phyloP scores from a whole-genome alignment of 2,113 vertebrate genomes.

The Chunga burmeisteri region DNA sequence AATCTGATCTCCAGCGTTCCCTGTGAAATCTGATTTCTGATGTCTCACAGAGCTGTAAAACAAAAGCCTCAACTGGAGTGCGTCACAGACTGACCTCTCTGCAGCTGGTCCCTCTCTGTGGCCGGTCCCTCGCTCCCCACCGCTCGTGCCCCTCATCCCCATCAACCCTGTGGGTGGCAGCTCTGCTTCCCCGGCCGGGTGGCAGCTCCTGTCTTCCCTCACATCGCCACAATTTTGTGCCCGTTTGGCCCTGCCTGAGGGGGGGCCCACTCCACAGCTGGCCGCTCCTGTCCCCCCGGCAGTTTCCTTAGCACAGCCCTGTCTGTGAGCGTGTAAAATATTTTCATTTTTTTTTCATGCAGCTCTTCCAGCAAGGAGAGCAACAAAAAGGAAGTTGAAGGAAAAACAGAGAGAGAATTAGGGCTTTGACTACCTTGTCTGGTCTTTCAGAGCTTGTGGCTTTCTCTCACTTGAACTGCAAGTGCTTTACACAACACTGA shows the following conservation, averaged over 20 bases:
- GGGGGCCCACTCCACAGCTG: no score
- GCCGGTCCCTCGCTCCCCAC: rapidly evolving
- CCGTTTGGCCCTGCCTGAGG: rapidly evolving
- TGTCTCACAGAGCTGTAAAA: rapidly evolving
- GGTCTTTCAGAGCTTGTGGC: background rate
- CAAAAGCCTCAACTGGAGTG: no score
- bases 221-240: background rate
- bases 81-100: rapidly evolving
- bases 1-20: background rate
- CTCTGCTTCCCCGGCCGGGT: background rate
- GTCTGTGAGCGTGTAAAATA: rapidly evolving
- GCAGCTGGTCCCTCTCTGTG: no score
- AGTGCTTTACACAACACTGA: no score
- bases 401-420: background rate
- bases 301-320: no score
- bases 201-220: background rate
- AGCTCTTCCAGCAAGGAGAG: no score
- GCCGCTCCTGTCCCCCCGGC: rapidly evolving
- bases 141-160: rapidly evolving
- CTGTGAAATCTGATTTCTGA: background rate
- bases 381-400: no score
- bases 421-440: background rate
- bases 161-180: rapidly evolving
- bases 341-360: rapidly evolving
- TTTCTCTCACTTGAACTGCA: no score